Evolutionary conservation across 2,888 invertebrate species (phyloP), one percentile per base, ranked within the genome.

Genomic region (Schrankia costaestrigalis): DNA sequence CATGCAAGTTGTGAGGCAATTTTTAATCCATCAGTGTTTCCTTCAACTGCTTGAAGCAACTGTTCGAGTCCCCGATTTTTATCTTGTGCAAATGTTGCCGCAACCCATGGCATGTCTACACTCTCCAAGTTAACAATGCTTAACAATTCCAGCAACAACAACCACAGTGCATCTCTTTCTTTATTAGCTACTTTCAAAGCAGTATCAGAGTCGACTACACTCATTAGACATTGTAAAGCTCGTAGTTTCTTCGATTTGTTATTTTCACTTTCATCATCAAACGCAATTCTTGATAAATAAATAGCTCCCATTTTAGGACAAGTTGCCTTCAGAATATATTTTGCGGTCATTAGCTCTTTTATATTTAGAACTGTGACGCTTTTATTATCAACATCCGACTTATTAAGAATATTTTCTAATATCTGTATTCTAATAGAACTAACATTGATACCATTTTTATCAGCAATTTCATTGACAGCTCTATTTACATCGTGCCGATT

Each of bases 271-370:
- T 84, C 87, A 36, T 85, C 85, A 36, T 87, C 87, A 49, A 86
- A 80, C 10, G 82, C 87, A 35, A 88, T 87, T 31, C 87, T 71
- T 8, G 85, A 86, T 46, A 89, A 65, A 55, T 89, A 88, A 46
- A 88, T 83, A 8, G 87, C 88, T 3, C 85, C 82, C 84, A 88
- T 85, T 73, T 86, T 88, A 10, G 85, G 81, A 51, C 88, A 87
- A 10, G 88, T 87, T 31, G 85, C 88, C 66, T 81, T 86, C 11
- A 89, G 59, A 56, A 89, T 87, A 56, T 86, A 88, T 56, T 88
- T 88, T 10, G 84, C 86, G 26, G 74, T 88, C 57, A 81, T 73
- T 42, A 89, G 67, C 43, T 81, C 80, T 50, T 66, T 78, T 21
- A 63, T 71, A 41, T 71, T 71, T 18, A 88, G 63, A 25, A 76